Base-by-base conservation (phyloP, 2,113 vertebrate genomes). In the Oenanthe melanoleuca region DNA sequence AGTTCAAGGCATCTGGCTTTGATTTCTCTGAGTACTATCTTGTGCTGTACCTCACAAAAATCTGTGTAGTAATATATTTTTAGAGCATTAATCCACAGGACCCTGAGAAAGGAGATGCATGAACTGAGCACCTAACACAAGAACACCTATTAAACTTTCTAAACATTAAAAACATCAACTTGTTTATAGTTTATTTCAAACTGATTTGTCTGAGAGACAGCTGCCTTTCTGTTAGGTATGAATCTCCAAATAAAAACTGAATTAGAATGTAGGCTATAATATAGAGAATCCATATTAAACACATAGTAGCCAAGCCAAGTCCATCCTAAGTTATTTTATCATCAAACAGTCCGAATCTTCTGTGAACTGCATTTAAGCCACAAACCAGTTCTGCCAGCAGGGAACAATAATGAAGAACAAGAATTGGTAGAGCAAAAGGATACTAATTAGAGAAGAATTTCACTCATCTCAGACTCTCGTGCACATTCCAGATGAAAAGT, bases 361-460 rank as follows among this genome's bases (percentile, higher is more conserved):
- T 44, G 34, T 93, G 86, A 93, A 86, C 71, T 63, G 42, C 53
- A 47, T 42, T 18, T 59, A 86, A 92, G 12, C 29, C 37, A 60
- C 50, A 96, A 81, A 94, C 89, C 81, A 77, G 89, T 93, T 94
- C 82, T 93, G 74, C 85, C 38, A 65, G 71, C 45, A 77, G 44
- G 67, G 80, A 67, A 64, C 29, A 29, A 49, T 33, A 84, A 93
- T 44, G 50, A 91, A 75, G 70, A 89, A 59, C 24, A 82, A 82
- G 79, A 96, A 87, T 74, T 0, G 1, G 95, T 77, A 72, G 13
- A 80, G 72, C 81, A 83, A 34, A 82, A 77, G 63, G 34, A 70
- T 56, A 73, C n/a, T 89, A 88, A 89, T 93, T 70, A 89, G 71
- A 71, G 71, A 85, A 91, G 34, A 92, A 94, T 88, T 69, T 91